Evolutionary conservation across 2,113 vertebrate species (phyloP), one percentile per base, ranked within the genome.

Genomic region (Semnornis frantzii): DNA sequence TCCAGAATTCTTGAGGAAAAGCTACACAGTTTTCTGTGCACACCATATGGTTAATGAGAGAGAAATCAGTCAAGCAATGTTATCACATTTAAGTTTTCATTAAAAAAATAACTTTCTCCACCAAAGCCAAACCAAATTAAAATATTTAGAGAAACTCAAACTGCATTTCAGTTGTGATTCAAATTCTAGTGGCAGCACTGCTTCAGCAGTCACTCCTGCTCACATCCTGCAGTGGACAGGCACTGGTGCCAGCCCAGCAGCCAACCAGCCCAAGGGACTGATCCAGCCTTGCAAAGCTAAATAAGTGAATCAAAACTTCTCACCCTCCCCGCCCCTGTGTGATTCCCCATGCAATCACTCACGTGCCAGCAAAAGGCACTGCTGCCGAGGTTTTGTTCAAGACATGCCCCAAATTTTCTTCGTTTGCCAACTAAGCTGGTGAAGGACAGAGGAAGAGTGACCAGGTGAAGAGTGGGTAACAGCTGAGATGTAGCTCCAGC

Each of bases 231-330:
- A 0, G 39, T 3, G 42, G 44, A 34, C 23, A 9, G 5, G 16
- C 31, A 28, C 6, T 10, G 1, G 19, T 2, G 28, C 60, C 5
- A 3, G 4, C 17, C 37, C 3, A 0, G 4, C 31, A 42, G 48
- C 33, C 33, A 68, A 6, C 27, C 0, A 0, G 55, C 60, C 69
- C 30, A 10, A 8, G 24, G 12, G 75, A 31, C 44, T 31, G 27
- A 34, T 69, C 31, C 0, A 63, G 46, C 34, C 73, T 13, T 1
- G 3, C 52, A 25, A n/a, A 82, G 27, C 9, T 39, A 70, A 48
- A 23, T 6, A 31, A 31, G 65, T 19, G 27, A 60, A 52, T 8
- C 48, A 64, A 81, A 92, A 33, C 81, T 66, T 27, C 50, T 66
- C 59, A 69, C 59, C 39, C 28, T 46, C 46, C 74, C 42, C 57